Conservation (phyloP, 2,888 invertebrate species). For the Abrostola triplasia region DNA sequence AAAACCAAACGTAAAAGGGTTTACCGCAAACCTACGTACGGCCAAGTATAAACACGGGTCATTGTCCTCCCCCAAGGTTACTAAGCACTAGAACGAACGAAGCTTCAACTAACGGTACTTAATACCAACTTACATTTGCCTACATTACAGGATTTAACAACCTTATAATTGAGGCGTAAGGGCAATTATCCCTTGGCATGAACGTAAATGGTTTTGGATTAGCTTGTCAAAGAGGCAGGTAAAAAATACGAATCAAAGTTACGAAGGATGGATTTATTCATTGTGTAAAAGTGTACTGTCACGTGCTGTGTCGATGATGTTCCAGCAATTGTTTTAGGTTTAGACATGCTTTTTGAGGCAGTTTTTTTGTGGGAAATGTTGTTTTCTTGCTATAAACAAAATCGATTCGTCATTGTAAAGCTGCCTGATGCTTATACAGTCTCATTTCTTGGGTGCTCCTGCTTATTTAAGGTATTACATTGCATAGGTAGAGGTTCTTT, state of each 20-base stretch:
- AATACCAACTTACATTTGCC: neutral
- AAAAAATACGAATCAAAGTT: neutral
- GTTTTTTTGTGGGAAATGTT: too few species aligned
- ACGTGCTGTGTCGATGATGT: neutral
- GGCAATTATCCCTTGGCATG: neutral
- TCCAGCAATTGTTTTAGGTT: neutral
- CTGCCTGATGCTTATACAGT: too few species aligned
- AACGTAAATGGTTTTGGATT: neutral
- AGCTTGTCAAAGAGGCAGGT: neutral
- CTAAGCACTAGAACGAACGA: neutral
- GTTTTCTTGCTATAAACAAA: too few species aligned
- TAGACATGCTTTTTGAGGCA: neutral
- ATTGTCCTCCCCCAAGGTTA: neutral
- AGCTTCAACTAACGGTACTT: constrained; percentile 1
- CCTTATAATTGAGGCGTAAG: neutral
- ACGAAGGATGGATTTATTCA: neutral
- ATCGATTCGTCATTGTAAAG: too few species aligned
- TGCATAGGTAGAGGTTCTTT: too few species aligned
- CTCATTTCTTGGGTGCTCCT: too few species aligned
- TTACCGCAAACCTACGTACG: neutral
- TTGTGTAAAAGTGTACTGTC: neutral
- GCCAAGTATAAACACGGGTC: neutral
- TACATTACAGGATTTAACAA: neutral
- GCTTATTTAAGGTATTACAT: too few species aligned
- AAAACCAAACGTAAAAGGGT: neutral